Conservation (phyloP, 2,888 invertebrate genomes). For the Rhimphoctona megacephalus region DNA sequence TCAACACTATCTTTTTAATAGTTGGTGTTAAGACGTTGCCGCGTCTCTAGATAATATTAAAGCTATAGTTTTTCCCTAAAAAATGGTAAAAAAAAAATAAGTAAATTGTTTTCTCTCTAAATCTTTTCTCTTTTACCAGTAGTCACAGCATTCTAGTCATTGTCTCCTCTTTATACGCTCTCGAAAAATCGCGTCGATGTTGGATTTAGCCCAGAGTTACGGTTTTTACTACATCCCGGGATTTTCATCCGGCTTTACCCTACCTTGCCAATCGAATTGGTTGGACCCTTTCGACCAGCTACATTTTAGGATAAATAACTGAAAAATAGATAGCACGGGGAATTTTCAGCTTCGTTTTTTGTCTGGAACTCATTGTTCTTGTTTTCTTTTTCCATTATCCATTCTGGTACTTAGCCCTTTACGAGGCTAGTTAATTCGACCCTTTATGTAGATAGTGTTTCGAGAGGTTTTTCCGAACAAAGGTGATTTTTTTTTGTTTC, state of each 20-base stretch:
- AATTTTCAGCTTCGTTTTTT: slow-evolving; percentile 58
- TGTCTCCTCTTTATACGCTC: slow-evolving; percentile 22
- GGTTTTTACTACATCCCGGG: slow-evolving; percentile 65
- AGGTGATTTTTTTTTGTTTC: neutral
- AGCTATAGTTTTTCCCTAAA: slow-evolving; percentile 9
- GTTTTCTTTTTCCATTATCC: slow-evolving; percentile 37
- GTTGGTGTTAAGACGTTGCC: no score
- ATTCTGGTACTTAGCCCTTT: slow-evolving; percentile 52
- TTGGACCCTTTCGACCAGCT: slow-evolving; percentile 66
- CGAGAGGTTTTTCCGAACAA: slow-evolving; percentile 3
- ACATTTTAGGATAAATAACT: slow-evolving; percentile 71
- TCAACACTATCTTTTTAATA: no score
- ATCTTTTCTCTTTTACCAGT: slow-evolving; percentile 21
- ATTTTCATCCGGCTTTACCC: slow-evolving; percentile 70
- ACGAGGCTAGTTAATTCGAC: slow-evolving; percentile 35
- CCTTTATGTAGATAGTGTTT: slow-evolving; percentile 6
- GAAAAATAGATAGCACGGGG: slow-evolving; percentile 65
- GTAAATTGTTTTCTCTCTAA: slow-evolving; percentile 27
- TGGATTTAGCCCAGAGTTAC: slow-evolving; percentile 72
- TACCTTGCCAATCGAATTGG: slow-evolving; percentile 69
- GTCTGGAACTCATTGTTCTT: slow-evolving; percentile 45
- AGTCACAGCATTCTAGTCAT: neutral
- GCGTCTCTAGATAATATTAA: slow-evolving; percentile 20
- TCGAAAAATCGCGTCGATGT: slow-evolving; percentile 60
- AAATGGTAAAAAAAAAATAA: slow-evolving; percentile 22